Evolutionary conservation across 2,113 vertebrate species (phyloP), one percentile per base, ranked within the genome.

Genomic region (Silurus glanis): DNA sequence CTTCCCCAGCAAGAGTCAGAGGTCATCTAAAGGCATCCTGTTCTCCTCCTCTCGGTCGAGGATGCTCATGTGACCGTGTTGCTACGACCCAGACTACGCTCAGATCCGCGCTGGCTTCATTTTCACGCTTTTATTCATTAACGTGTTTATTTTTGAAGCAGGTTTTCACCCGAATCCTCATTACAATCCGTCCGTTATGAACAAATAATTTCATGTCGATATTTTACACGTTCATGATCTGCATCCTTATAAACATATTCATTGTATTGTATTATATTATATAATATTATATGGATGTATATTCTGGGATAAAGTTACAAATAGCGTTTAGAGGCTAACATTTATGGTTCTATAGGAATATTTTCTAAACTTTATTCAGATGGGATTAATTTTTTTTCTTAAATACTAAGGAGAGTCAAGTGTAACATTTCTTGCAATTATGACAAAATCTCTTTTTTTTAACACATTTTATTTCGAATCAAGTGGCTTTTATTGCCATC

Each of bases 1-100:
- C 56, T 88, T 62, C 81, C 83, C 84, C 85, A 76, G 72, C n/a
- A 53, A 56, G 25, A 90, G 90, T 92, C 90, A 91, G 85, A 92
- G 90, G 76, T 92, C 90, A 90, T 74, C 45, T 82, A 82, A 81
- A 82, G 76, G 66, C 88, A 86, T 81, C 85, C 25, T 56, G 49
- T 55, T 53, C 74, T 49, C 45, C 45, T 74, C n/a, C 71, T 82
- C 53, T 59, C 28, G 37, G 37, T 37, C 2, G 37, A 37, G 37
- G 37, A 37, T 37, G 37, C 37, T 37, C 37, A 37, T 37, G 7
- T n/a, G 61, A n/a, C 23, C 72, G 13, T 84, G 67, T 83, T 58
- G 66, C 47, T 23, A 21, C n/a, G 28, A 75, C 49, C 62, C 19
- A 55, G 51, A 23, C 53, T 62, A 28, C 19, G 45, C 51, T 51